A percentile compares a stretch with the other conserved stretches of the same genome.
Conservation (phyloP, 2,113 vertebrate genomes). For the Prunella himalayana region DNA sequence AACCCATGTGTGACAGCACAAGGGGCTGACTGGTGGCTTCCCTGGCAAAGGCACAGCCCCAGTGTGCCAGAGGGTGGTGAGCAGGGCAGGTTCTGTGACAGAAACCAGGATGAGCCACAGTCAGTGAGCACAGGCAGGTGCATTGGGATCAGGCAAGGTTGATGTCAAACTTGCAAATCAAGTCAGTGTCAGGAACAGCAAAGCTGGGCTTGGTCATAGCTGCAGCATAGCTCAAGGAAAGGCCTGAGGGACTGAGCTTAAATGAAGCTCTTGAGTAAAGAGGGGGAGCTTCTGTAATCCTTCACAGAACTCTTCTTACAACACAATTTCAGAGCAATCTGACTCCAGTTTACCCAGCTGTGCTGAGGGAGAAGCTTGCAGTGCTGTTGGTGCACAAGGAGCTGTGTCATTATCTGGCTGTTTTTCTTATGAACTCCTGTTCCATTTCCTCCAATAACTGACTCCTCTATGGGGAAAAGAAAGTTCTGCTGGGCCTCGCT, state of each 20-base stretch:
- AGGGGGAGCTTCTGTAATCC: neutral
- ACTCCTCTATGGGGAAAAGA: neutral
- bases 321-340: neutral
- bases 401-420: neutral
- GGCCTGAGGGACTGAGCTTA: neutral
- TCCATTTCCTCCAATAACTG: neutral
- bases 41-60: neutral
- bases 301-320: neutral
- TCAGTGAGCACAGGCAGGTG: neutral
- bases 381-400: neutral
- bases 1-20: neutral
- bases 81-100: neutral
- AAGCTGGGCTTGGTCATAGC: neutral
- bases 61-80: neutral
- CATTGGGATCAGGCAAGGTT: neutral
- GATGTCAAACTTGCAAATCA: neutral
- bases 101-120: neutral
- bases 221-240: neutral
- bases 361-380: neutral
- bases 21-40: neutral
- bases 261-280: neutral
- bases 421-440: neutral
- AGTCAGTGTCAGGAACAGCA: neutral
- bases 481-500: neutral
- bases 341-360: neutral